Evolutionary conservation across 2,113 vertebrate species (phyloP).

Genomic region (Rhombomys opimus): DNA sequence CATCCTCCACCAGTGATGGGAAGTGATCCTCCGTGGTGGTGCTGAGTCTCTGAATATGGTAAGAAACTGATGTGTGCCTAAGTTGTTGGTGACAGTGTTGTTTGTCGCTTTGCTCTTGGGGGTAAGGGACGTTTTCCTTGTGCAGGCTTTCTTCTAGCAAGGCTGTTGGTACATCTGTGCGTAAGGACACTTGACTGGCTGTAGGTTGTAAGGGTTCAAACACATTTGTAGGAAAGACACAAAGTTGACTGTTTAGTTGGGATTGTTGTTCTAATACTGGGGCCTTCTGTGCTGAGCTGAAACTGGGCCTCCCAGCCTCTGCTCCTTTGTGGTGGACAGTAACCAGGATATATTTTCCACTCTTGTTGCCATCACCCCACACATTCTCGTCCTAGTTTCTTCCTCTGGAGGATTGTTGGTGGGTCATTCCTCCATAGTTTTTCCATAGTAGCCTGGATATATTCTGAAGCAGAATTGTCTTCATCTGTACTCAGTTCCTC

Average conservation of each 20-base stretch:
- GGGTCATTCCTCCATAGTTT: not conserved
- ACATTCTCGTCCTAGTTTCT: not conserved
- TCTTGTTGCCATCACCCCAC: not conserved
- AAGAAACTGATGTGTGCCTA: slow-evolving; percentile 29
- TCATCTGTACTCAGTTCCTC: not conserved
- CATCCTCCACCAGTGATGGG: slow-evolving; percentile 4
- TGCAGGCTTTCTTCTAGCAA: not conserved
- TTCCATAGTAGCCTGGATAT: not conserved
- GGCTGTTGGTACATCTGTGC: not conserved
- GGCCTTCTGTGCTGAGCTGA: not conserved
- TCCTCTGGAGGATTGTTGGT: not conserved
- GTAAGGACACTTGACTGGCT: not conserved
- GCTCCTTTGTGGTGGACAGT: not conserved
- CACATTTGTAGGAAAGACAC: not conserved
- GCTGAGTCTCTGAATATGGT: slow-evolving; percentile 83
- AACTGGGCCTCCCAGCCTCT: not conserved
- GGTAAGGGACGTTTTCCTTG: not conserved
- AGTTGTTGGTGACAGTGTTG: not conserved
- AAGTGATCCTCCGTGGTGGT: not conserved
- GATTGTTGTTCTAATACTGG: not conserved
- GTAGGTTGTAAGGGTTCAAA: not conserved
- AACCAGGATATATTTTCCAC: not conserved
- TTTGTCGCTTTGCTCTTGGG: not conserved
- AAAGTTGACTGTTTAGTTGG: not conserved
- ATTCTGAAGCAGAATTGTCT: not conserved